These are phyloP conservation scores for Chaetops frenatus DNA, from an alignment of 2,113 vertebrate species.

Conservation along the genomic window DNA sequence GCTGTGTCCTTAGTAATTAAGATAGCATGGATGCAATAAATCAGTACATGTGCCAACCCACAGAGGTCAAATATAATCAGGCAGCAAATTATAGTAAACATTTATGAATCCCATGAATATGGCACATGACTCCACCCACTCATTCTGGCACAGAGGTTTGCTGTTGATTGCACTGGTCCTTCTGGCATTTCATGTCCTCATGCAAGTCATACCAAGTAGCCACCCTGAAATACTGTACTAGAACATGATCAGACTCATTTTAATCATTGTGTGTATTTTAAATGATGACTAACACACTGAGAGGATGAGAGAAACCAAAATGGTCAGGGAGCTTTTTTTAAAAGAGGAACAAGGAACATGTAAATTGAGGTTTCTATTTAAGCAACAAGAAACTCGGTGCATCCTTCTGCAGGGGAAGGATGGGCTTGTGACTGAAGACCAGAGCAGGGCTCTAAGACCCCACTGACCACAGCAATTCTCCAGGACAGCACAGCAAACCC, in stretches of 20 bases:
- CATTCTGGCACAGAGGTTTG: slow-evolving; percentile 77
- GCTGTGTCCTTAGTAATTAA: slow-evolving; percentile 66
- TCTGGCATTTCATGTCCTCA: slow-evolving; percentile 72
- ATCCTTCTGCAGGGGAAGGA: background rate
- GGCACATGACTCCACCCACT: slow-evolving; percentile 87
- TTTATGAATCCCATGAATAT: slow-evolving; percentile 88
- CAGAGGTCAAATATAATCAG: slow-evolving; percentile 84
- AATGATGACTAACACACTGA: slow-evolving; percentile 60
- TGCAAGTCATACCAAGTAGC: slow-evolving; percentile 66
- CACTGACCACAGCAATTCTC: background rate
- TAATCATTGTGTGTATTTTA: slow-evolving; percentile 55
- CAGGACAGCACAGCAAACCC: background rate
- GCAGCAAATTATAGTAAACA: slow-evolving; percentile 88
- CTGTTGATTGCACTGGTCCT: slow-evolving; percentile 80
- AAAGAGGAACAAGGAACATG: slow-evolving; percentile 13
- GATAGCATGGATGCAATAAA: slow-evolving; percentile 67
- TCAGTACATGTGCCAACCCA: slow-evolving; percentile 81
- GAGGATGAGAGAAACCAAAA: slow-evolving; percentile 49
- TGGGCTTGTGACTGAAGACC: background rate
- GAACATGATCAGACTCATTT: slow-evolving; percentile 76
- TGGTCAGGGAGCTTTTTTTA: background rate
- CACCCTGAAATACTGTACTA: slow-evolving; percentile 58
- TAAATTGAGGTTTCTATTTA: background rate
- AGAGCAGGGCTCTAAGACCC: background rate
- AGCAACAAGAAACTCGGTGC: background rate